Evolutionary conservation across 2,113 vertebrate genomes (phyloP), one percentile per base, ranked within the genome.

Genomic region (Corythaixoides concolor): DNA sequence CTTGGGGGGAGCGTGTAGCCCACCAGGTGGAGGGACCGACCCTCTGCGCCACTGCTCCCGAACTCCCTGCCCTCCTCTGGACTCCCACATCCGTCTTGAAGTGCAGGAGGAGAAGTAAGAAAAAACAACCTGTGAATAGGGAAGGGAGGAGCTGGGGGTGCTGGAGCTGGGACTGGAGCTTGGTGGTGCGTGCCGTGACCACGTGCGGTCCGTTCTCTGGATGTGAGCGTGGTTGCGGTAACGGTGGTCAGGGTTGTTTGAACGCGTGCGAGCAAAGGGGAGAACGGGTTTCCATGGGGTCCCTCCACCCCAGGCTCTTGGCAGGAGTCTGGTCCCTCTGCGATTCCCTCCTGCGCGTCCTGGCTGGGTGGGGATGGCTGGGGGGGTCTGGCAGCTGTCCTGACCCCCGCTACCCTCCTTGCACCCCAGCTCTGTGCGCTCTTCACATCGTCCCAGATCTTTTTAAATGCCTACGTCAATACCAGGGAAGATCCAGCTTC

Each of bases 291-390:
- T 63, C 39, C 33, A 0, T 9, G 27, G 41, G 3, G 16, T 43
- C 27, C 15, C 27, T 87, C 37, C 14, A 4, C 8, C 15, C 26
- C 47, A 21, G 53, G 52, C 13, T 72, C 53, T 66, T 16, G 30
- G 35, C 41, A 73, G 45, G 55, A 60, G 6, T 14, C 35, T 8
- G 12, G 12, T 81, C 53, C 55, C 8, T 41, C 39, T 59, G 32
- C 14, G 37, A n/a, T 77, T 77, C 53, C 41, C 73, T 47, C 47
- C 21, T 56, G 35, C 7, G 6, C 35, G 47, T 47, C 41, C 33
- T 2, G 1, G 21, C 55, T 33, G n/a, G 0, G 1, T 59, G 39
- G 49, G 64, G 59, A 26, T 3, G 11, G 62, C 7, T 0, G 0
- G 1, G 30, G 19, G 1, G 2, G 8, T 41, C n/a, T 2, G 9